Conservation (phyloP, 2,113 vertebrate genomes). For the Orientallactaga bullata region DNA sequence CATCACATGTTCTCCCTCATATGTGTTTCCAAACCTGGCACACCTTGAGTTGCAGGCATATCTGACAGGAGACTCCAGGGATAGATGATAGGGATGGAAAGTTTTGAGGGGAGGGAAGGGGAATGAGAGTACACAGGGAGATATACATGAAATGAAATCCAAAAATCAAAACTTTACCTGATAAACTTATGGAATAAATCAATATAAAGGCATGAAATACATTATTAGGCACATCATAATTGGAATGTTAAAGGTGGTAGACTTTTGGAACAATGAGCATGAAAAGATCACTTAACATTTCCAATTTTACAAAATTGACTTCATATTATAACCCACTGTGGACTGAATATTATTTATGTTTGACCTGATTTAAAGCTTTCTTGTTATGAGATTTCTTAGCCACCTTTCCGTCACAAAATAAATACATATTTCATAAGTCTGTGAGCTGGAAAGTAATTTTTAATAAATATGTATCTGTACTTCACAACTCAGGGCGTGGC, state of each 20-base stretch:
- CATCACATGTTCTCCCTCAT: no score
- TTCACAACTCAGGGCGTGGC: not conserved
- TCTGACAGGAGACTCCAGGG: no score
- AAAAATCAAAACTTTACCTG: constrained; percentile 14
- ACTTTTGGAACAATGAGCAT: not conserved
- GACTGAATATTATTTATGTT: constrained; percentile 33
- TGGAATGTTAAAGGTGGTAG: not conserved
- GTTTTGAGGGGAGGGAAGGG: no score
- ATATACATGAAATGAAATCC: no score
- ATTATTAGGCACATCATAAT: not conserved
- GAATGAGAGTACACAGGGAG: no score
- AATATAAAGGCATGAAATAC: not conserved
- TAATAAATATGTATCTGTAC: constrained; percentile 56
- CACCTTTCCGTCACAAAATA: constrained; percentile 25
- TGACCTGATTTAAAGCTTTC: not conserved
- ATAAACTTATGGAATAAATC: not conserved
- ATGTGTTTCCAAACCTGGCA: no score
- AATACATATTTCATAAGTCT: constrained; percentile 15
- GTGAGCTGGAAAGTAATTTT: constrained; percentile 57
- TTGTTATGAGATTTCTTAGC: not conserved
- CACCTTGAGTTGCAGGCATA: no score
- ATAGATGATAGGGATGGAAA: no score
- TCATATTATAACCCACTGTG: not conserved
- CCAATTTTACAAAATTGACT: constrained; percentile 8
- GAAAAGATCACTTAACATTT: not conserved